Evolutionary conservation across 2,113 vertebrate species (phyloP), one percentile per base, ranked within the genome.

Genomic region (Muntiacus muntjak): DNA sequence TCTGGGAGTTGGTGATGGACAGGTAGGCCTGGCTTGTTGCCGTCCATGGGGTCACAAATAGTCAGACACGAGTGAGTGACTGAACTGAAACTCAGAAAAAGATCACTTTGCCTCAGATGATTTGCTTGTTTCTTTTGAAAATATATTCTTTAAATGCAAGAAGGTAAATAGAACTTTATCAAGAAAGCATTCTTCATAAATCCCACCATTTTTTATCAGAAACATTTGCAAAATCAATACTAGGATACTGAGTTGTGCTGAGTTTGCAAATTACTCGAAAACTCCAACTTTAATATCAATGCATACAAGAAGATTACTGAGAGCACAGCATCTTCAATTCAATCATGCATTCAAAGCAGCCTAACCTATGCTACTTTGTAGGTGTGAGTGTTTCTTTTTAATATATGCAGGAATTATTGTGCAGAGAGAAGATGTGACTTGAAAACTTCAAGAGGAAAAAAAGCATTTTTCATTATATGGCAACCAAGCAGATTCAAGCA

Each of bases 221-320:
- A 40, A 54, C 15, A 55, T 8, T 94, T 89, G 74, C 16, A 98
- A 98, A 97, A 85, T 97, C 67, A 95, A 57, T 78, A 95, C 14
- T 3, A 94, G 7, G 0, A 60, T 96, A 85, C 71, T 67, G 17
- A 71, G 21, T 74, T 85, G 19, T 60, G 8, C 62, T 50, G 2
- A 26, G 12, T 89, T 84, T 87, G 96, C 79, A 97, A 95, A 90
- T 57, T 36, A 74, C 91, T 97, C 84, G 8, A 5, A 94, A 96
- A 98, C 26, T 6, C 85, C 67, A 97, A 60, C 58, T 12, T 54
- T 94, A 79, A 81, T 94, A 95, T 87, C 8, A 85, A 19, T 71
- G 15, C 58, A 74, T n/a, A 93, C 6, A 93, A 82, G 93, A 85
- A 64, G 11, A 81, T 89, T 94, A 91, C 43, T 58, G 60, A 95